Base-by-base conservation (phyloP, 2,888 invertebrate genomes). In the Polietes domitor region DNA sequence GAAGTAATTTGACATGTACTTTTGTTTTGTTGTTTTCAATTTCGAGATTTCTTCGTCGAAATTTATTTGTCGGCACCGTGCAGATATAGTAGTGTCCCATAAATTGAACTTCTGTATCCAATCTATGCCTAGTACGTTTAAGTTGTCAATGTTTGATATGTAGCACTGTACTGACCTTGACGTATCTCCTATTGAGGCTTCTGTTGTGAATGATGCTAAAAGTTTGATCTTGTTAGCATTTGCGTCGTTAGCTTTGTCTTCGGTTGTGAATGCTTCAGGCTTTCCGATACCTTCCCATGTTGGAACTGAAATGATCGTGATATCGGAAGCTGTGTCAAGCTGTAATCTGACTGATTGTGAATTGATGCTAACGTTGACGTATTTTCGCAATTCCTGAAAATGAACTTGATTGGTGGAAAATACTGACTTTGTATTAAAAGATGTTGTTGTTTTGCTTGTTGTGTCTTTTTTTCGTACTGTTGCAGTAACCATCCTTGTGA, bases 11-110 rank as follows among this genome's bases (percentile, higher is more conserved):
- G 7, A 86, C 61, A n/a, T 82, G 65, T 37, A 80, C 83, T 61
- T 85, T 83, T 63, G 82, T 78, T 61, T 87, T 86, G 6, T 32
- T 81, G 15, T 5, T 6, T 83, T 77, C 3, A 80, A 6, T 26
- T 47, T 10, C 17, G 26, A 9, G n/a, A 79, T 55, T 26, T 74
- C 55, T 21, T 50, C 43, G 37, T 19, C 55, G 21, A 32, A 65
- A 26, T 26, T 19, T 26, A 80, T 43, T n/a, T 58, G 70, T 19
- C 28, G 32, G 10, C 28, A 80, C 28, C 17, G 26, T 15, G 74
- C n/a, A n/a, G n/a, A n/a, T n/a, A n/a, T n/a, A n/a, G n/a, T n/a
- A n/a, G n/a, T n/a, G n/a, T n/a, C n/a, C n/a, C n/a, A n/a, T n/a
- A n/a, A n/a, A n/a, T n/a, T n/a, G n/a, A 82, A 72, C 10, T 53